Conservation (phyloP, 2,888 invertebrate species). For the Octonoba sinensis region DNA sequence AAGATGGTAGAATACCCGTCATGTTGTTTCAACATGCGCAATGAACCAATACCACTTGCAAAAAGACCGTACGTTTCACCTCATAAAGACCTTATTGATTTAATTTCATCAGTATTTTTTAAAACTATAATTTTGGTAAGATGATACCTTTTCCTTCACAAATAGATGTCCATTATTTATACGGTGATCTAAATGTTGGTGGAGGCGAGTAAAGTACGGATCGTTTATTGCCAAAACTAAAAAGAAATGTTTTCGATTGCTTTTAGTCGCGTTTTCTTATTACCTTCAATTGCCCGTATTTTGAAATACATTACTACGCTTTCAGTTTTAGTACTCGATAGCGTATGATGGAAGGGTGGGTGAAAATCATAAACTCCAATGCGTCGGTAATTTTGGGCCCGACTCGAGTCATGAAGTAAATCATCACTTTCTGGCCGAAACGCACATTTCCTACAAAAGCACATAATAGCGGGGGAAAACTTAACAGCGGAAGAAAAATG, state of each 20-base stretch:
- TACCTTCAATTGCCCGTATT: conserved; percentile 8
- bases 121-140: too few species aligned
- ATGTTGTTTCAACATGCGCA: too few species aligned
- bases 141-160: too few species aligned
- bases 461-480: neutral
- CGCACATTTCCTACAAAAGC: neutral
- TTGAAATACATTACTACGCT: conserved; percentile 3
- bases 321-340: neutral
- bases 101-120: too few species aligned
- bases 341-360: neutral
- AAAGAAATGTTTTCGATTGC: conserved; percentile 6
- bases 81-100: too few species aligned
- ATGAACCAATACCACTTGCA: too few species aligned
- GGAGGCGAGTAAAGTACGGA: neutral
- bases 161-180: neutral
- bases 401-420: conserved; percentile 13
- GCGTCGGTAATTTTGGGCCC: conserved; percentile 1
- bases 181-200: neutral
- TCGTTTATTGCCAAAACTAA: neutral
- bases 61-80: too few species aligned
- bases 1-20: too few species aligned
- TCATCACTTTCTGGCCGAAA: conserved; percentile 3
- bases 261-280: neutral
- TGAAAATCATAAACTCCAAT: conserved; percentile 10
- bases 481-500: conserved; percentile 1